phyloP scores from a whole-genome alignment of 2,113 vertebrate genomes.

The Nerophis ophidion region DNA sequence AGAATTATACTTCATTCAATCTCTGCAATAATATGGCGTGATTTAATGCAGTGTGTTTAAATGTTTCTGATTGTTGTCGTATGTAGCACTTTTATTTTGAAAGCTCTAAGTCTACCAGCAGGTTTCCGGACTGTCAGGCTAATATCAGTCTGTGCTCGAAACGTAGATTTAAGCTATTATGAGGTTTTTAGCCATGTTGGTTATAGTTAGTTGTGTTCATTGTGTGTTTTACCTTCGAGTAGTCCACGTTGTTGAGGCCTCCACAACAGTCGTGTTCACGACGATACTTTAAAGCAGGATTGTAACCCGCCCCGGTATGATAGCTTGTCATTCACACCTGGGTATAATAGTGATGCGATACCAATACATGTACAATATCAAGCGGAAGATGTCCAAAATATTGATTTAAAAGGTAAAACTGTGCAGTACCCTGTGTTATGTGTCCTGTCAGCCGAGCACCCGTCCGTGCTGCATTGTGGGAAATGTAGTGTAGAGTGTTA shows the following conservation, averaged over 20 bases:
- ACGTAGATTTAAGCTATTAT: background rate
- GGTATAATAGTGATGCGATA: background rate
- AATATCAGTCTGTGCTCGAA: background rate
- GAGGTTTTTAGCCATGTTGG: accelerated
- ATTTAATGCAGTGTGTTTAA: too few species aligned
- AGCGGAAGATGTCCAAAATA: constrained; percentile 3
- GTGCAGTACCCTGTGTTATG: background rate
- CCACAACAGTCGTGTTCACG: constrained; percentile 66
- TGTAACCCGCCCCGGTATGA: constrained; percentile 4
- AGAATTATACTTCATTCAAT: too few species aligned
- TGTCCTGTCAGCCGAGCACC: constrained; percentile 25
- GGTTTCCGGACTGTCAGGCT: constrained; percentile 11
- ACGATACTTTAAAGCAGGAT: background rate
- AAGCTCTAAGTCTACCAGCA: background rate
- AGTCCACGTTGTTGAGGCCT: constrained; percentile 71
- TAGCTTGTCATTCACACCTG: constrained; percentile 36
- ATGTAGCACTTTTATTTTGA: constrained; percentile 37
- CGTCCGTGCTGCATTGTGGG: constrained; percentile 49
- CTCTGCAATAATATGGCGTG: too few species aligned
- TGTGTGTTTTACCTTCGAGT: constrained; percentile 59
- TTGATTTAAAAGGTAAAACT: background rate
- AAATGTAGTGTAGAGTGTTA: constrained; percentile 20
- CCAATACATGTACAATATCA: background rate
- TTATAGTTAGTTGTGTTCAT: too few species aligned
- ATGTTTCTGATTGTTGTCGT: background rate